Evolutionary conservation across 2,113 vertebrate genomes (phyloP).

Genomic region (Trichechus manatus): DNA sequence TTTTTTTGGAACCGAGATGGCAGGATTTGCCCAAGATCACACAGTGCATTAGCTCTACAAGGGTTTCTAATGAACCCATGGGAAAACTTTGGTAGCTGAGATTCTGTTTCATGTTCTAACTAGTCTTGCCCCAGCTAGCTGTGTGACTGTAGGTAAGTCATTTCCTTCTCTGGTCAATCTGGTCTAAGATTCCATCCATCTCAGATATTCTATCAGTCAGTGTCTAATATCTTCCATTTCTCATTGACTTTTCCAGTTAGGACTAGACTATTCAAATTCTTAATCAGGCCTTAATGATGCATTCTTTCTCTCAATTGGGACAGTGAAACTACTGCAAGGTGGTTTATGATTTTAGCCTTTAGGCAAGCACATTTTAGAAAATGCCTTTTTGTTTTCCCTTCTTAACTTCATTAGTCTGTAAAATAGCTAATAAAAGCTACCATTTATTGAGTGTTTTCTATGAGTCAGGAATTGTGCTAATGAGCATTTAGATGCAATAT

Average conservation of each 20-base stretch:
- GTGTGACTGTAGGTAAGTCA: not conserved
- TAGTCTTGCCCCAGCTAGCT: not conserved
- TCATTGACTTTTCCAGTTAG: constrained; percentile 26
- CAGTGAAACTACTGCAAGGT: not conserved
- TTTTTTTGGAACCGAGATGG: not conserved
- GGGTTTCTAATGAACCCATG: not conserved
- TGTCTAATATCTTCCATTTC: constrained; percentile 22
- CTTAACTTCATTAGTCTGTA: not conserved
- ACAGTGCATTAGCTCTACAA: not conserved
- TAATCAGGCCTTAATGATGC: not conserved
- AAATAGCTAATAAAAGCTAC: constrained; percentile 39
- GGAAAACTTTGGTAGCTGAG: not conserved
- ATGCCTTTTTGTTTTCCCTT: not conserved
- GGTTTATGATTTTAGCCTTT: constrained; percentile 38
- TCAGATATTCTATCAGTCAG: not conserved
- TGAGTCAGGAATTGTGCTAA: not conserved
- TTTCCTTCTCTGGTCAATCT: not conserved
- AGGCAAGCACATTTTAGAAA: constrained; percentile 16
- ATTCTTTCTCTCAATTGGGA: not conserved
- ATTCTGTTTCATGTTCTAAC: not conserved
- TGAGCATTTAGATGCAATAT: not conserved
- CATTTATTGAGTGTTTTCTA: not conserved
- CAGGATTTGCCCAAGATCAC: not conserved
- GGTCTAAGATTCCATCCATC: not conserved
- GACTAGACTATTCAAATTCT: constrained; percentile 20